These are phyloP conservation scores for Periplaneta americana DNA, from an alignment of 1,140 invertebrate species.

Conservation along the genomic window DNA sequence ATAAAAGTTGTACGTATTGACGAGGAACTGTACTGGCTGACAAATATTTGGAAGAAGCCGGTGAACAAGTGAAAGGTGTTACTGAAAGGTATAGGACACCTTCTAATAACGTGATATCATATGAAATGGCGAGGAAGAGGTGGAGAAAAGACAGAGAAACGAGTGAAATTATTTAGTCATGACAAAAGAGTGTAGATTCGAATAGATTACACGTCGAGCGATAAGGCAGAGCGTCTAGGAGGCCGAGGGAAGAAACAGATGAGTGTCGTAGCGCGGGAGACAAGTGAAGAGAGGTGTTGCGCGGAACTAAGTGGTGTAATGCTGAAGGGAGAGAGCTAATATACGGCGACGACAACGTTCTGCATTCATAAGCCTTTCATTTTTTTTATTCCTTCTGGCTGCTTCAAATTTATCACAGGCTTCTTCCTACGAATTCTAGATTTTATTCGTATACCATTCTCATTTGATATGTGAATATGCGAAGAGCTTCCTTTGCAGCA, in stretches of 20 bases:
- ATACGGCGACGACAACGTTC: neutral
- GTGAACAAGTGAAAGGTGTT: too few relatives aligned
- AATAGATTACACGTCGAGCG: neutral
- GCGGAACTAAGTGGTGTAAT: neutral
- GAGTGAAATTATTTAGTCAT: neutral
- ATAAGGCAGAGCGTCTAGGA: neutral
- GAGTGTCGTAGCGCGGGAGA: neutral
- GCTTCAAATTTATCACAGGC: neutral
- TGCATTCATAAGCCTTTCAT: neutral
- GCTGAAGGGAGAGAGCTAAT: neutral
- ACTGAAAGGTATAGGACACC: too few relatives aligned
- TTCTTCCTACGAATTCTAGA: neutral
- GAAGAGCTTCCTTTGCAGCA: neutral
- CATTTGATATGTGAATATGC: neutral
- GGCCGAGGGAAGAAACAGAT: neutral
- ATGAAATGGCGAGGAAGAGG: neutral
- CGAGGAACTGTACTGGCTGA: too few relatives aligned
- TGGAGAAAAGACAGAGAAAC: neutral
- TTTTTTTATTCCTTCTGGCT: neutral
- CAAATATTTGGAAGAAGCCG: too few relatives aligned
- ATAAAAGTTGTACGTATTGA: too few relatives aligned
- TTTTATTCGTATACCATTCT: too few relatives aligned
- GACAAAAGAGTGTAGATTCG: neutral
- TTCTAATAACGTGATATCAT: too few relatives aligned
- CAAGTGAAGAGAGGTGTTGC: neutral